Base-by-base conservation (phyloP, 2,888 invertebrate genomes). In the Adelognathus sp. region DNA sequence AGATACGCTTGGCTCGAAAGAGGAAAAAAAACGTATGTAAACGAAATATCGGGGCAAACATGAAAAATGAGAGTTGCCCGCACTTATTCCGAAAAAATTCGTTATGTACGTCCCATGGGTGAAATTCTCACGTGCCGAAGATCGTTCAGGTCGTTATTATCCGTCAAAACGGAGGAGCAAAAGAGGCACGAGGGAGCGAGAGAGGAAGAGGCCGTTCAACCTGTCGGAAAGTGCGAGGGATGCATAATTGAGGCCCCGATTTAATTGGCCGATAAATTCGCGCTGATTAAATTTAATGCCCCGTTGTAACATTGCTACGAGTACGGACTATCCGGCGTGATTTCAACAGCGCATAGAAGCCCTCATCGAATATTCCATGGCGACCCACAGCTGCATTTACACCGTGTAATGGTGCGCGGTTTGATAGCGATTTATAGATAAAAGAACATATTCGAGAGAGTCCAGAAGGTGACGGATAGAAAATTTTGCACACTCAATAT, bases 181-280 rank as follows among this genome's bases (percentile, higher is more conserved):
- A 36, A 31, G 58, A 56, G 54, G 29, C 18, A 41, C 44, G 54
- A 44, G 29, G 11, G 27, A 33, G 60, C 1, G 31, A 24, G 29
- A 36, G 50, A 24, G 56, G 60, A 77, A 66, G 16, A 61, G 70
- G 67, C 33, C 54, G 33, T 74, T 46, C 60, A 67, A 54, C 71
- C 41, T 75, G 69, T 69, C 73, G 72, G 75, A 75, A 78, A 69
- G 67, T 72, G 71, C 60, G 78, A 50, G 58, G 46, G 46, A 60
- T 31, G 52, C 61, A 77, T 81, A 72, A 78, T 81, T 72, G 72
- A n/a, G 60, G 33, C 61, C 41, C 66, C 71, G 72, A 80, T 80
- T 80, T 76, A 80, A 81, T 80, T 81, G 79, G 69, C 63, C 80
- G 80, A 82, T 82, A 82, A 82, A 82, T 82, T 80, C 74, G 39